Conservation (phyloP, 2,888 invertebrate species). For the Drosophila mulleri region DNA sequence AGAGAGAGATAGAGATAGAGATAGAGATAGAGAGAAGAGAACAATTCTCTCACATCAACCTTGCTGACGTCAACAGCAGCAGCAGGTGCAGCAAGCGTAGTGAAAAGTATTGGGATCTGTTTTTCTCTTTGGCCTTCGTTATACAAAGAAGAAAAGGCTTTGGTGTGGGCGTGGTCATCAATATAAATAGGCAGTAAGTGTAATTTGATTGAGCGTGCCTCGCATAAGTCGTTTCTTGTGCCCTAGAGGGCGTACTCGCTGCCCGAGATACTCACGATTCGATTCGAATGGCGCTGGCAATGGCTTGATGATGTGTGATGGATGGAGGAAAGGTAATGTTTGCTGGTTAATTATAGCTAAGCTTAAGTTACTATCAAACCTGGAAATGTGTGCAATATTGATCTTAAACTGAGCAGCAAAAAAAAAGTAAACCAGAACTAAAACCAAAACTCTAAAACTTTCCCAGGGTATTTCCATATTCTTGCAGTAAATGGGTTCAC, state of each 20-base stretch:
- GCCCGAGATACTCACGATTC: conserved; percentile 34
- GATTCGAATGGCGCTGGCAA: conserved; percentile 43
- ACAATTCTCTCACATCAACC: conserved; percentile 10
- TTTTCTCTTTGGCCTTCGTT: neutral
- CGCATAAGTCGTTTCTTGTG: conserved; percentile 12
- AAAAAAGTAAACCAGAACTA: too few relatives aligned
- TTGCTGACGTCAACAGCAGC: conserved; percentile 29
- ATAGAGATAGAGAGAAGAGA: conserved; percentile 4
- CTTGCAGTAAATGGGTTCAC: too few relatives aligned
- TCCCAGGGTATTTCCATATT: neutral
- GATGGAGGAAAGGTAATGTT: conserved; percentile 27
- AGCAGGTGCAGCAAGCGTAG: conserved; percentile 7
- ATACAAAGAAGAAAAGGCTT: neutral
- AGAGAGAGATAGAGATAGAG: neutral
- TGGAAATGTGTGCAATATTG: neutral
- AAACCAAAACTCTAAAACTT: neutral
- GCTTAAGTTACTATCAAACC: conserved; percentile 1
- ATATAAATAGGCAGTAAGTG: conserved; percentile 33
- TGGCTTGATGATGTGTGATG: conserved; percentile 41
- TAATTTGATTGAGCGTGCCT: conserved; percentile 24
- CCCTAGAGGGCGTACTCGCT: conserved; percentile 7
- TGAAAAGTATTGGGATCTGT: conserved; percentile 4
- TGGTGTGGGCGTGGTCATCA: conserved; percentile 18
- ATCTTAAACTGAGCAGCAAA: neutral
- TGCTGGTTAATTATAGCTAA: conserved; percentile 26